A percentile compares a stretch with the other conserved stretches of the same genome.
Conservation (phyloP, 1,140 invertebrate species). For the Zaprionus tsacasi region DNA sequence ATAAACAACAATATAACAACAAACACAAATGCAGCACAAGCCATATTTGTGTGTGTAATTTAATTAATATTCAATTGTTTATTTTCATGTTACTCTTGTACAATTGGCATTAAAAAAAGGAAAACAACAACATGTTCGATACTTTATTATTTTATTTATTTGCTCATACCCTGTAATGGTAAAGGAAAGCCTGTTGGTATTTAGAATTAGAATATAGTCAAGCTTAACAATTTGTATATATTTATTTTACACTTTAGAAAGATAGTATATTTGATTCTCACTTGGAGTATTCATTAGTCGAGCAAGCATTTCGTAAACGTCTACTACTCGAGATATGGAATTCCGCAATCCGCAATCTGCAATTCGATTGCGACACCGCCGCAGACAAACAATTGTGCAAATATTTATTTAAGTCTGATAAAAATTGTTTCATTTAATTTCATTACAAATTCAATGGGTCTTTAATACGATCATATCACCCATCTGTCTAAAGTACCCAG, state of each 20-base stretch:
- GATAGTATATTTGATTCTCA: background rate
- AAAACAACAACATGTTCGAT: slow-evolving; percentile 5
- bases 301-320: background rate
- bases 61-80: slow-evolving; percentile 58
- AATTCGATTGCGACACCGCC: slow-evolving; percentile 46
- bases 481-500: background rate
- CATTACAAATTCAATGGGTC: slow-evolving; percentile 59
- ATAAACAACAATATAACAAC: slow-evolving; percentile 11
- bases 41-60: slow-evolving; percentile 43
- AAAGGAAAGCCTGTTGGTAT: background rate
- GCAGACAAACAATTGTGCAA: slow-evolving; percentile 57
- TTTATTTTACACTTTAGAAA: too few relatives aligned
- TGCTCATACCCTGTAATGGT: slow-evolving; percentile 12
- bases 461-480: slow-evolving; percentile 20
- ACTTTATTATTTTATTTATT: slow-evolving; percentile 20
- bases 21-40: slow-evolving; percentile 21
- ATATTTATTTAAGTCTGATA: slow-evolving; percentile 64
- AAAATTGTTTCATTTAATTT: slow-evolving; percentile 62
- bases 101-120: slow-evolving; percentile 4
- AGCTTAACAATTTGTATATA: too few relatives aligned
- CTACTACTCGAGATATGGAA: slow-evolving; percentile 5
- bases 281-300: background rate
- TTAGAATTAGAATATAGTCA: background rate
- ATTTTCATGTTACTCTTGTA: slow-evolving; percentile 24
- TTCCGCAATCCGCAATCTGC: slow-evolving; percentile 31